Percentiles rank a stretch among this genome's conserved stretches.
phyloP scores from a whole-genome alignment of 2,797 vertebrate genomes.

The Sciurus carolinensis region DNA sequence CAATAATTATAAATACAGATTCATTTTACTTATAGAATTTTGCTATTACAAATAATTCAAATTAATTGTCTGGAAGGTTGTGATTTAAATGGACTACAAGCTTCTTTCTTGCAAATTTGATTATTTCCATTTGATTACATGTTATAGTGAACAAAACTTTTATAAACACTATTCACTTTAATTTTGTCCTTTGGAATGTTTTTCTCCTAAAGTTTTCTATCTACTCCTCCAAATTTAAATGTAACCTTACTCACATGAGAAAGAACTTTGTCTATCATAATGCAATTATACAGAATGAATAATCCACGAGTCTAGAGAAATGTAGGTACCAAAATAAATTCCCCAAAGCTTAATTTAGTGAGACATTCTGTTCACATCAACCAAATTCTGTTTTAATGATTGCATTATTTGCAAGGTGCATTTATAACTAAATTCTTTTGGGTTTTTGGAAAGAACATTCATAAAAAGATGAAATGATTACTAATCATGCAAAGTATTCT shows the following conservation, averaged over 20 bases:
- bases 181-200: background rate
- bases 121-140: background rate
- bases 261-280: background rate
- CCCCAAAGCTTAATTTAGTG: background rate
- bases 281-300: background rate
- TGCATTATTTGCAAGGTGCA: background rate
- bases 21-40: slow-evolving; percentile 9
- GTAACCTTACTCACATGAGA: background rate
- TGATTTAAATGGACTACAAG: background rate
- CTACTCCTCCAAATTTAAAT: slow-evolving; percentile 8
- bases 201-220: background rate
- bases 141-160: background rate
- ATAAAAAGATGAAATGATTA: slow-evolving; percentile 52
- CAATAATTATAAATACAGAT: background rate
- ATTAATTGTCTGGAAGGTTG: background rate
- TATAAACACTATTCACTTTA: slow-evolving; percentile 4
- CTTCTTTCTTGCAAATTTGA: background rate
- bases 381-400: background rate
- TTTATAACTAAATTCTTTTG: background rate
- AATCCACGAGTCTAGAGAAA: background rate
- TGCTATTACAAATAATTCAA: background rate
- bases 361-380: background rate
- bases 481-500: background rate
- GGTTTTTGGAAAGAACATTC: background rate
- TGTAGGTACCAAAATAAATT: background rate